Evolutionary conservation across 2,888 invertebrate species (phyloP), one percentile per base, ranked within the genome.

Genomic region (Sesia bembeciformis): DNA sequence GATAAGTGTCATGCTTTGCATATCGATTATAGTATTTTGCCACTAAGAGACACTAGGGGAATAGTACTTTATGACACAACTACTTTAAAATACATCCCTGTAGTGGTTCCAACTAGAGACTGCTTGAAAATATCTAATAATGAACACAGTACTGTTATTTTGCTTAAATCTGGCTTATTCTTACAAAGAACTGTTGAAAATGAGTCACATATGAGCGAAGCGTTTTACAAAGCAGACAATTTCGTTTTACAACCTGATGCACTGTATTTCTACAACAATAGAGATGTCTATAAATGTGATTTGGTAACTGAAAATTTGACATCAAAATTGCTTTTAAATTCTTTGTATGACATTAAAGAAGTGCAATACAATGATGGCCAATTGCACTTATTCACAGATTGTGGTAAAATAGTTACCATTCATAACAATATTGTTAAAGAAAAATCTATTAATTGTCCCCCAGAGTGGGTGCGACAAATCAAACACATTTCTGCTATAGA

Each of bases 391-490:
- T 87, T 84, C 56, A 85, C 85, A 1, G 72, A 76, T 51, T 80
- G 80, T 59, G 85, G 85, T 3, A 76, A 76, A 60, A 82, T 85
- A 42, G 60, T 83, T 0, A 80, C 65, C 5, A 58, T 81, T 23
- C 55, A 53, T 3, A 72, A 70, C 55, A 60, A 62, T 38, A 58
- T 60, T 3, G 54, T 74, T 0, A 54, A 54, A 1, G 65, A 70
- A 0, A 75, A 74, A 56, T 56, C 68, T 2, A 66, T 85, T 41
- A 67, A 62, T 1, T 75, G 75, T 51, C 86, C 84, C 0, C 65
- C 68, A 3, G 83, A 83, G 66, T 85, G 85, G 85, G 63, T 81
- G 1, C 71, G 68, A 43, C 82, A 83, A 43, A 77, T 86, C 0
- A 81, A 78, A 59, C 69, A 82, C 56, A 67, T 85, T 4, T 60